Conservation (phyloP, 2,113 vertebrate species). For the Tricholaema leucomelas region DNA sequence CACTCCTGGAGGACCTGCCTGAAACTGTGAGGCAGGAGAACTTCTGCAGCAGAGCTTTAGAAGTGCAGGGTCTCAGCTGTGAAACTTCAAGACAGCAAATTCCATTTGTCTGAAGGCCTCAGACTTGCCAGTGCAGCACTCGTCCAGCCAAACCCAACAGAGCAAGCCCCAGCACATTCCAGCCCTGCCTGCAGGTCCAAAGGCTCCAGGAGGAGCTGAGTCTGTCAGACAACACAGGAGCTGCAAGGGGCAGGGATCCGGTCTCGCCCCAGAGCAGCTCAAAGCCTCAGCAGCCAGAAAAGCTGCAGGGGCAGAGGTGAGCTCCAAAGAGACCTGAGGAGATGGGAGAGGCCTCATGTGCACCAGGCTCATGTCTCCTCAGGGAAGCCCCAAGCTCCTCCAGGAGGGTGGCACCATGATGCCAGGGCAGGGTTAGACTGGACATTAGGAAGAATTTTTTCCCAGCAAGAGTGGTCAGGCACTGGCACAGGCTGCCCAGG, state of each 20-base stretch:
- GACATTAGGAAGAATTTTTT: no score
- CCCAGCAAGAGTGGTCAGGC: no score
- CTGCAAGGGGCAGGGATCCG: not conserved
- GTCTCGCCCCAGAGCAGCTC: not conserved
- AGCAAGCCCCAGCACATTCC: slow-evolving; percentile 12
- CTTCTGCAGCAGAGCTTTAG: not conserved
- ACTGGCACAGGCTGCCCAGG: no score
- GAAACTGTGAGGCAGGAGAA: not conserved
- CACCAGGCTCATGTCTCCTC: not conserved
- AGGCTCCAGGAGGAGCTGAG: not conserved
- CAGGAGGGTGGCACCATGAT: not conserved
- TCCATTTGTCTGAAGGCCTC: not conserved
- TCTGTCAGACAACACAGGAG: not conserved
- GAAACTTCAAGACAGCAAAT: not conserved
- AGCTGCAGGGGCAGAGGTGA: not conserved
- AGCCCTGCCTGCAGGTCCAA: not conserved
- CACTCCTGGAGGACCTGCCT: not conserved
- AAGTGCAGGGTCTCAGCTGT: not conserved
- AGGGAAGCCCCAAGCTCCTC: not conserved
- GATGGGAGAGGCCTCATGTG: no score
- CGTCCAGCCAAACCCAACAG: slow-evolving; percentile 23
- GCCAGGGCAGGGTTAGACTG: not conserved
- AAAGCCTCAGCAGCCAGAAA: not conserved
- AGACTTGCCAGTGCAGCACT: not conserved
- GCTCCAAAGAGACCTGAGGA: no score